Base-by-base conservation (phyloP, 2,797 vertebrate species). In the Alca torda region DNA sequence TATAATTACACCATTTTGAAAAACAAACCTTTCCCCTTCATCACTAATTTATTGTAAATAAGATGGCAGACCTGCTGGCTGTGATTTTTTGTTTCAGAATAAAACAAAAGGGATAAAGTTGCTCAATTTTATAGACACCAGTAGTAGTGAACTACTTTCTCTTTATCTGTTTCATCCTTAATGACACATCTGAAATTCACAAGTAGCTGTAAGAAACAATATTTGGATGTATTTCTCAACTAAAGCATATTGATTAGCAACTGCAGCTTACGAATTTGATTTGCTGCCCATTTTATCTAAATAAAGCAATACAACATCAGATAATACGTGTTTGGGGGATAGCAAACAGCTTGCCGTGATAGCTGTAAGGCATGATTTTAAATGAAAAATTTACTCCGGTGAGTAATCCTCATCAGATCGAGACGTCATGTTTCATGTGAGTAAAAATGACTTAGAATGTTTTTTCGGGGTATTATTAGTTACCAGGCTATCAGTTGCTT, bases 181-280 rank as follows among this genome's bases (percentile, higher is more conserved):
- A 75, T 69, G 41, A 61, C 30, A 60, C 33, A 74, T 57, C 51
- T 93, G 86, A 95, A 95, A 87, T 80, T 61, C 87, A 75, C 48
- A 37, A 85, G 51, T n/a, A 63, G 60, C 53, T 80, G 33, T 56
- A 54, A 94, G 84, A 80, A 91, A 83, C 13, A 48, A 4, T 65
- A 53, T 56, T 88, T 85, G 65, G 75, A 72, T 83, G 46, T 73
- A 81, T 51, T 65, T 43, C 89, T 89, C 90, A 89, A 13, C 18
- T 85, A 41, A 87, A 94, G 61, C 41, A 11, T 85, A 87, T 60
- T 89, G 84, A 93, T 96, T 87, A 93, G 65, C 69, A 94, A 59
- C 72, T 94, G 68, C 78, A 89, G 50, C 28, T 80, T 93, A 65
- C 3, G 1, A 89, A 79, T 93, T 80, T 90, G 50, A 90, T 89